Base-by-base conservation (phyloP, 2,113 vertebrate genomes). In the Stigmatopora argus region DNA sequence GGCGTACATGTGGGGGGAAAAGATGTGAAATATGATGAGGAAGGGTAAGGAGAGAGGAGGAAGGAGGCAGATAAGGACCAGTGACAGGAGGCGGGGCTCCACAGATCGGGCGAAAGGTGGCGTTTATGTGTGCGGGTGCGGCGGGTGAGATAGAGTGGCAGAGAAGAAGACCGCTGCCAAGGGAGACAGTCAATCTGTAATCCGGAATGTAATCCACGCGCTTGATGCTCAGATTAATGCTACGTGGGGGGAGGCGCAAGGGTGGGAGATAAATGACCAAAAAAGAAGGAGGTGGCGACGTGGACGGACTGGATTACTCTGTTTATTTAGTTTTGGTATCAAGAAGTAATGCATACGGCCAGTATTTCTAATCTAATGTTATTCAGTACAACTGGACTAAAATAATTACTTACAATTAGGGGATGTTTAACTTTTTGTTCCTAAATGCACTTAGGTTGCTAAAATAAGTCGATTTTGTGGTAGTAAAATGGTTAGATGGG, bases 211-310 rank as follows among this genome's bases (percentile, higher is more conserved):
- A 92, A 91, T 92, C 91, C 89, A 85, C 74, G 23, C 73, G 74
- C 80, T 79, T 88, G 87, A 89, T 90, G 89, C 79, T 89, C 83
- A 90, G 89, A 91, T 90, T 90, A 91, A 89, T 84, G 85, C 82
- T 83, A 80, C 82, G 80, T 72, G 79, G 17, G 31, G 56, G 53
- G 46, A 72, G 26, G 26, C 26, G 26, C 49, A 41, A 74, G 65
- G 62, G 55, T 51, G 55, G 34, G 62, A 57, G 45, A 65, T 59
- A 51, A 21, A 19, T 69, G 66, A 7, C 26, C 26, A 31, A 21
- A 45, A 51, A 71, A 70, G 70, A 62, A 74, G 64, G 72, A 70
- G 70, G 64, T 72, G 64, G 68, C 17, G 58, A 65, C 23, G 12
- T 56, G 56, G 64, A 66, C 75, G 52, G 74, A 46, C 66, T 55